Percentiles rank a stretch among this genome's conserved stretches.
Evolutionary conservation across 2,113 vertebrate genomes (phyloP).

Genomic region (Cinclus cinclus): DNA sequence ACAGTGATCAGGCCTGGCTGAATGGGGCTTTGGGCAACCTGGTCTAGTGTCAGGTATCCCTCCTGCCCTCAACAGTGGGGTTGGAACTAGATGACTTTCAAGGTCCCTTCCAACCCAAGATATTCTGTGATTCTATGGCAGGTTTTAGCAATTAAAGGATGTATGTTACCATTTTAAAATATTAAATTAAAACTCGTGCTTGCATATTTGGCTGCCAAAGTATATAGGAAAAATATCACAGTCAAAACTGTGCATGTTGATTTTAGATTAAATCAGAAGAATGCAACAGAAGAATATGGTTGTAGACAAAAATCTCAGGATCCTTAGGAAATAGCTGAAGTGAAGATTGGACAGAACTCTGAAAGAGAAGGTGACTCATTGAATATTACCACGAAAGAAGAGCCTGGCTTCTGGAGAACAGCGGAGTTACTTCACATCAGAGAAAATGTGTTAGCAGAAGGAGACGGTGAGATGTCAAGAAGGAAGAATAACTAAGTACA

Average conservation of each 20-base stretch:
- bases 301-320: neutral
- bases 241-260: neutral
- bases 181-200: neutral
- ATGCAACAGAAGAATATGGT: neutral
- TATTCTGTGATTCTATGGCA: neutral
- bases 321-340: neutral
- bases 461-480: neutral
- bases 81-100: neutral
- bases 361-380: neutral
- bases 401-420: neutral
- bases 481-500: neutral
- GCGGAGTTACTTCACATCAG: neutral
- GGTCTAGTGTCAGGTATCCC: neutral
- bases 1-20: neutral
- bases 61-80: neutral
- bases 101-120: neutral
- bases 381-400: neutral
- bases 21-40: neutral
- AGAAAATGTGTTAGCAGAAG: neutral
- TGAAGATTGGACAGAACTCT: neutral
- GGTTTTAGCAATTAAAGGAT: neutral
- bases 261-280: neutral
- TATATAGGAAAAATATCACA: neutral
- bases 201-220: neutral
- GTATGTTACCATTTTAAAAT: neutral